These are phyloP conservation scores for Ctena decussata DNA, from an alignment of 2,888 invertebrate genomes.

Conservation along the genomic window DNA sequence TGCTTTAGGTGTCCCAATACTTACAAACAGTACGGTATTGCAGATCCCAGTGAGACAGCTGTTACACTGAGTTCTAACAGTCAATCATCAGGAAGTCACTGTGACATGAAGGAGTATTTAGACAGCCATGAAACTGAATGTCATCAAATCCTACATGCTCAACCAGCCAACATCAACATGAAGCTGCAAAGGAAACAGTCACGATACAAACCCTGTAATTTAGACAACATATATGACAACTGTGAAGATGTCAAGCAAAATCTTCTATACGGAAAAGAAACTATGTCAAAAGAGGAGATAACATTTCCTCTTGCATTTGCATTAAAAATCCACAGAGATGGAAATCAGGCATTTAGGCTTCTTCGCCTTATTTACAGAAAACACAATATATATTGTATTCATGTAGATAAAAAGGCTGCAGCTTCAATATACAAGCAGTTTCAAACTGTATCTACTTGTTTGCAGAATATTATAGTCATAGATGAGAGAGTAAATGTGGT, in stretches of 20 bases:
- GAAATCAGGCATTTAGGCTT: constrained; percentile 66
- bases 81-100: too few species aligned
- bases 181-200: too few species aligned
- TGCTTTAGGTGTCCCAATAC: too few species aligned
- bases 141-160: too few species aligned
- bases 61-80: too few species aligned
- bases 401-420: constrained; percentile 66
- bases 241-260: constrained; percentile 53
- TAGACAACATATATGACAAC: constrained; percentile 39
- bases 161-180: too few species aligned
- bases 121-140: too few species aligned
- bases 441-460: constrained; percentile 50
- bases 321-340: constrained; percentile 69
- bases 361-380: constrained; percentile 71
- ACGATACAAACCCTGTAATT: constrained; percentile 41
- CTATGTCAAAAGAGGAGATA: constrained; percentile 66
- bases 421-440: constrained; percentile 29
- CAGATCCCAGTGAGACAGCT: too few species aligned
- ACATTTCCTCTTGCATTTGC: constrained; percentile 80
- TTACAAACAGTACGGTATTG: too few species aligned
- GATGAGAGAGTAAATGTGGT: constrained; percentile 62
- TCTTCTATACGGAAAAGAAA: constrained; percentile 60
- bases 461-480: constrained; percentile 70
- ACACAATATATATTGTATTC: constrained; percentile 75
- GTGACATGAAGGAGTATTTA: too few species aligned